phyloP scores from a whole-genome alignment of 2,888 invertebrate genomes.

The Drosophila neutralis region DNA sequence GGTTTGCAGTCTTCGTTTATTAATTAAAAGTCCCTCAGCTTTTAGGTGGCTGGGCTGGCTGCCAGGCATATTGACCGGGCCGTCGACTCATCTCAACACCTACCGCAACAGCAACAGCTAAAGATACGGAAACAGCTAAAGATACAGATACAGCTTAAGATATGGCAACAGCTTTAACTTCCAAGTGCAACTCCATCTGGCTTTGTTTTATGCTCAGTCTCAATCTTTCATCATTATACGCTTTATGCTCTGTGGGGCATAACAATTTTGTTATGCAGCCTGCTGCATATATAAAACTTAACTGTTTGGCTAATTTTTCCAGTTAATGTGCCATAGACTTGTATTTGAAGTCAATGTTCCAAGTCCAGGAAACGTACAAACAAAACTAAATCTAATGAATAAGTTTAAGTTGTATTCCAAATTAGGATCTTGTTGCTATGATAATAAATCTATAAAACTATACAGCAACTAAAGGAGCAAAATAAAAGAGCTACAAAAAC shows the following conservation, averaged over 20 bases:
- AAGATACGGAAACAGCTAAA: constrained; percentile 12
- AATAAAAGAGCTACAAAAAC: not conserved
- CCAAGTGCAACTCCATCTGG: constrained; percentile 28
- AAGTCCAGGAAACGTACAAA: no score
- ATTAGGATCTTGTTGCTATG: no score
- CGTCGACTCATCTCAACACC: constrained; percentile 61
- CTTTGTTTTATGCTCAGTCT: constrained; percentile 18
- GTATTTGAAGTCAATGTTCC: not conserved
- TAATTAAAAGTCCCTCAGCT: constrained; percentile 68
- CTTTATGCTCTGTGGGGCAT: not conserved
- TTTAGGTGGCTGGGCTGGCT: constrained; percentile 52
- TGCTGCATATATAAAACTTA: not conserved
- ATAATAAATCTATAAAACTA: no score
- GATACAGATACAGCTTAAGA: not conserved
- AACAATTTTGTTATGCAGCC: not conserved
- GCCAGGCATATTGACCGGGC: constrained; percentile 17
- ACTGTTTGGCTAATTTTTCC: not conserved
- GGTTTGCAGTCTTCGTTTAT: constrained; percentile 55
- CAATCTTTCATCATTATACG: constrained; percentile 37
- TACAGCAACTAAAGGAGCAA: not conserved
- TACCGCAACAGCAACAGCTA: constrained; percentile 26
- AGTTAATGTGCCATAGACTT: not conserved
- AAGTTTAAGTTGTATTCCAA: no score
- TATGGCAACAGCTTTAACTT: constrained; percentile 2
- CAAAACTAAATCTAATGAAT: no score